Base-by-base conservation (phyloP, 2,113 vertebrate genomes). In the Phycodurus eques region DNA sequence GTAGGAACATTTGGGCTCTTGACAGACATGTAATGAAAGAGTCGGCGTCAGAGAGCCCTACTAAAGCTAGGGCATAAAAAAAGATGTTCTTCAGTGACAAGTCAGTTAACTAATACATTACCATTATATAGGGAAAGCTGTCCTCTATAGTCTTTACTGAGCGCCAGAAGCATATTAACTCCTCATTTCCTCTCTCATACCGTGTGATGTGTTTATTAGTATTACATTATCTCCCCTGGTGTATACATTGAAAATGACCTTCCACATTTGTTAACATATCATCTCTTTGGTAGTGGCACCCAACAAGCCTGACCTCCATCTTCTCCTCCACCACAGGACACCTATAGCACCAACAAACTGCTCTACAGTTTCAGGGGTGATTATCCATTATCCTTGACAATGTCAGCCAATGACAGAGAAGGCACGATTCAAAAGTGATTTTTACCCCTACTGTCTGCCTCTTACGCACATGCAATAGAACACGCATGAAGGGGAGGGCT, bases 321-420 rank as follows among this genome's bases (percentile, higher is more conserved):
- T 67, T 71, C 81, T 44, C 74, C 80, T 66, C 72, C 74, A 75
- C 75, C 1, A 35, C 68, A 79, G 76, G 83, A 85, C 80, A 27
- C 72, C 75, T 75, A 76, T 63, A 72, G 84, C 76, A 77, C 82
- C 86, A 80, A 82, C 82, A 86, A 85, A 84, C 87, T 66, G 85
- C 80, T 84, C 85, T 82, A 84, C 72, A 67, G 85, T 86, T 89
- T 89, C 87, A 74, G 85, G 81, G 88, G 89, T 90, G 91, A 93
- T 93, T 93, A 92, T 91, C 90, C 88, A 92, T 93, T 93, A 92
- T 93, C 90, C 92, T 91, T 90, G 89, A 92, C 92, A 93, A 93
- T 92, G 90, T 93, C 91, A 92, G 85, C 88, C 92, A 93, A 92
- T 92, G 90, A 92, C 90, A 92, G 88, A 81, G 82, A 90, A 85